Evolutionary conservation across 2,888 invertebrate species (phyloP), one percentile per base, ranked within the genome.

Genomic region (Eremobia ochroleuca): DNA sequence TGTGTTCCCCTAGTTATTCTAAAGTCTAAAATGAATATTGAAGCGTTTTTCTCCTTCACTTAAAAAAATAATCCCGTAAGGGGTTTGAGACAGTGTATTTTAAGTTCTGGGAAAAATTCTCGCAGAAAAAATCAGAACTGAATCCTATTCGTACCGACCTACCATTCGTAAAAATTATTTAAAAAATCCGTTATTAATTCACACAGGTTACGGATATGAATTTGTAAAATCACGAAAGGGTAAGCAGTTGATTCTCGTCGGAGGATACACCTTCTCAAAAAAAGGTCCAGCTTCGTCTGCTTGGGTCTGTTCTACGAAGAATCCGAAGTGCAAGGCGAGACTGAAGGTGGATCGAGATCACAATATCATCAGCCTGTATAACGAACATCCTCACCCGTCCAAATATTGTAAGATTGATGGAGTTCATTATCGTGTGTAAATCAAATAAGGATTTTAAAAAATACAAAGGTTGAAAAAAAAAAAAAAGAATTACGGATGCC

Each of bases 191-290:
- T 52, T 11, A 31, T 69, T 69, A 46, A n/a, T 79, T 37, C 0
- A n/a, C 37, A 31, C 84, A 79, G 84, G 49, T 37, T 59, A 37
- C 25, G 62, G 74, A 25, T 88, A 86, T n/a, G 73, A 80, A 25
- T 68, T 87, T 8, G 66, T 85, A 6, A 66, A 28, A 2, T 87
- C 87, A n/a, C 88, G 80, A 75, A 85, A 75, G 69, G 88, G 86
- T 11, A 87, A 80, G 61, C 77, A 82, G 25, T 79, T 90, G 73
- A 74, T 94, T 15, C 87, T 92, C 75, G 77, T 92, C 21, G 87
- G 86, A 31, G 91, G 90, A 2, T 92, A 87, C 43, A 93, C 93
- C 0, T 93, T 89, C 64, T 85, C 87, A 0, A 81, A 52, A 21
- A n/a, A 40, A 37, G 5, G 55, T n/a, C 34, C 43, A n/a, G 0